These are phyloP conservation scores for Agrotis puta DNA, from an alignment of 2,888 invertebrate genomes.

Conservation along the genomic window DNA sequence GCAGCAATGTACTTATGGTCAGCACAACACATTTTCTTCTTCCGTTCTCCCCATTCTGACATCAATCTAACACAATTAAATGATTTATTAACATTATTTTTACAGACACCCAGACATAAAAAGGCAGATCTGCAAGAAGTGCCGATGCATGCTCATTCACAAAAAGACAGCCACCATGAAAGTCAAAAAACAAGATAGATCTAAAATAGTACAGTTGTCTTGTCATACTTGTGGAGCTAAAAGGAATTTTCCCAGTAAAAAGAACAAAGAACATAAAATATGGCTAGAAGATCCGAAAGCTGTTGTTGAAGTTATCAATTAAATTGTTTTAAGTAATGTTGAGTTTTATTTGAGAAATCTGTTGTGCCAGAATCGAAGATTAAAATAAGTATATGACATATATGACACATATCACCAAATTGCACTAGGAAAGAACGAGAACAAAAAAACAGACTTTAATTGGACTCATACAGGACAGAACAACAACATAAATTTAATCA, in stretches of 20 bases:
- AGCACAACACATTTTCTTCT: no score
- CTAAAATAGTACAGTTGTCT: conserved; percentile 83
- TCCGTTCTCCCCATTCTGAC: no score
- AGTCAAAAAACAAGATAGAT: conserved; percentile 84
- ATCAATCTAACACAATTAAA: no score
- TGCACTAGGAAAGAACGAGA: no score
- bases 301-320: conserved; percentile 83
- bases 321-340: conserved; percentile 28
- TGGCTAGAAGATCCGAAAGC: conserved; percentile 90
- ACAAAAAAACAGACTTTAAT: no score
- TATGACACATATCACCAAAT: no score
- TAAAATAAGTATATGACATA: no score
- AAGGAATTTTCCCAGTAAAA: conserved; percentile 75
- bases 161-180: conserved; percentile 89
- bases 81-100: conserved; percentile 39
- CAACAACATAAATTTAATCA: no score
- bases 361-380: no score
- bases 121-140: conserved; percentile 91
- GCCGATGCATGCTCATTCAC: conserved; percentile 88
- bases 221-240: conserved; percentile 82
- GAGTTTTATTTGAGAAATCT: conserved; percentile 14
- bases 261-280: conserved; percentile 81
- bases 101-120: conserved; percentile 91
- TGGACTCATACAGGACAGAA: no score
- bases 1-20: no score